Evolutionary conservation across 1,140 invertebrate genomes (phyloP), one percentile per base, ranked within the genome.

Genomic region (Drosophila lini): DNA sequence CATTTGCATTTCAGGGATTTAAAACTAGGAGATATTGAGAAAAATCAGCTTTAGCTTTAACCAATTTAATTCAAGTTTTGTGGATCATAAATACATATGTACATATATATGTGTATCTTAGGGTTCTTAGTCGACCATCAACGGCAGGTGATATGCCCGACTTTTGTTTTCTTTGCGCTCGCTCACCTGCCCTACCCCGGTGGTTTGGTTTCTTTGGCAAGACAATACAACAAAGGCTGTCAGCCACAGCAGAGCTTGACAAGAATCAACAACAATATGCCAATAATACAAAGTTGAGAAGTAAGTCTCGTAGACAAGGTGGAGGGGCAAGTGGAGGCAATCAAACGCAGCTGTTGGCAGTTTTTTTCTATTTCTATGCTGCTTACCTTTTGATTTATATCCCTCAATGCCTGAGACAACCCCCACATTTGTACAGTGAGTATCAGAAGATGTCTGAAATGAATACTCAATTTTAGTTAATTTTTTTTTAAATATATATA

Each of bases 341-440:
- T 69, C 65, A 67, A 69, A 69, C 62, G 64, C 65, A 69, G 65
- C 65, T 69, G 65, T 69, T 68, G 63, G 63, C 63, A n/a, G n/a
- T n/a, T 64, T 42, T 42, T 64, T 28, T 65, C 4, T 16, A 15
- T 8, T 44, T 8, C 22, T 47, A 47, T 45, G 58, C 62, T 62
- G 59, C 62, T 65, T 65, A 62, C 62, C 62, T 65, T 45, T 65
- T 65, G 62, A 65, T 67, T 67, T 53, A 65, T 65, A 52, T 48
- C 31, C 65, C 55, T 13, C 38, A 9, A 60, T 64, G 61, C 22
- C 56, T 61, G 57, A 41, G 31, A 53, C 11, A 28, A 28, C 55
- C 34, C 52, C 34, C 52, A 15, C 32, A 15, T 19, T 16, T 22
- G 40, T 64, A 65, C 57, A 65, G 62, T 65, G 62, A 41, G 62